Evolutionary conservation across 2,888 invertebrate genomes (phyloP).

Genomic region (Agrotis clavis): DNA sequence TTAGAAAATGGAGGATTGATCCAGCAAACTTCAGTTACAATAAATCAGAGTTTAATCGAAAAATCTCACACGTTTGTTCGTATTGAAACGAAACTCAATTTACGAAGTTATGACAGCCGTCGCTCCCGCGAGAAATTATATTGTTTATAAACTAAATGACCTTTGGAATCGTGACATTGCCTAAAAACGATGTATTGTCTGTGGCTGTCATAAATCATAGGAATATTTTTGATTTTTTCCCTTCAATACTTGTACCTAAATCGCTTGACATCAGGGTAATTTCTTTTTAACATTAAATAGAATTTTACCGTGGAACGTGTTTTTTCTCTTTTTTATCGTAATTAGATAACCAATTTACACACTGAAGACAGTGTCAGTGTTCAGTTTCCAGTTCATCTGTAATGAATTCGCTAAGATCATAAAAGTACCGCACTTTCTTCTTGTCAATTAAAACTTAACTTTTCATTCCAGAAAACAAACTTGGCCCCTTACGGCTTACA

Average conservation of each 20-base stretch:
- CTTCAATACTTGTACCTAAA: not conserved
- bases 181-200: constrained; percentile 6
- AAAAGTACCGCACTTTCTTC: too few species aligned
- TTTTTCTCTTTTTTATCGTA: too few species aligned
- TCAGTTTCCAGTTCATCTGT: too few species aligned
- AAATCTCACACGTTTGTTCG: constrained; percentile 43
- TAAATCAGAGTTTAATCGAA: constrained; percentile 46
- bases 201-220: constrained; percentile 24
- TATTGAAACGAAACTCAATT: constrained; percentile 57
- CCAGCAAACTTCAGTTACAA: constrained; percentile 26
- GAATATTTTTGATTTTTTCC: constrained; percentile 10
- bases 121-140: constrained; percentile 62
- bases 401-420: too few species aligned
- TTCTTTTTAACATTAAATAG: too few species aligned
- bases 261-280: too few species aligned
- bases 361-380: too few species aligned
- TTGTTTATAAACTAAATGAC: constrained; percentile 58
- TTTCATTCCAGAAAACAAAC: not conserved
- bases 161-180: constrained; percentile 24
- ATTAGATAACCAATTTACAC: too few species aligned
- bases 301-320: too few species aligned
- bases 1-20: constrained; percentile 12
- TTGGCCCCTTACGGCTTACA: constrained; percentile 9
- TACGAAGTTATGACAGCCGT: constrained; percentile 61
- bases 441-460: too few species aligned